Percentiles rank a stretch among this genome's conserved stretches.
Conservation (phyloP, 1,140 invertebrate species). For the Xylocopa sonorina region DNA sequence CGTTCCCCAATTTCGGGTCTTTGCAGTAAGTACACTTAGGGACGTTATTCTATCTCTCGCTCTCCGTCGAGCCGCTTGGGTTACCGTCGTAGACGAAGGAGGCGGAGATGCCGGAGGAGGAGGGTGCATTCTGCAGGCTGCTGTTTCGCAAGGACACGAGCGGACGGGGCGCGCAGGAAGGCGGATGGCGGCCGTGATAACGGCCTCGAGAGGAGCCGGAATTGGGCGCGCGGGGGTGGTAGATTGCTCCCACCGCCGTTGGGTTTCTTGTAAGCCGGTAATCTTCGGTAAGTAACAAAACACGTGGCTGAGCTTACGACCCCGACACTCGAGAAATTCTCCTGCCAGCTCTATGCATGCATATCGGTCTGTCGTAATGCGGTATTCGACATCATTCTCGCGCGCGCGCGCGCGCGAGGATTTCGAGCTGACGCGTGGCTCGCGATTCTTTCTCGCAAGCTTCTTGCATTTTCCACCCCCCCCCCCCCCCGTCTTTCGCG, state of each 20-base stretch:
- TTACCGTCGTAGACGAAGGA: neutral
- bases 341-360: constrained; percentile 54
- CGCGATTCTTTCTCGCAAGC: too few species aligned
- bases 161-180: neutral
- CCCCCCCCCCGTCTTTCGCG: too few species aligned
- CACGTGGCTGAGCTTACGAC: constrained; percentile 67
- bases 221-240: constrained; percentile 33
- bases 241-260: constrained; percentile 62
- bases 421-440: constrained; percentile 21
- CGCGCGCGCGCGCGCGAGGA: constrained; percentile 40
- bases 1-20: constrained; percentile 71
- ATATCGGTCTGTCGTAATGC: constrained; percentile 61
- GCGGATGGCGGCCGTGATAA: constrained; percentile 57
- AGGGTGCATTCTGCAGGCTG: constrained; percentile 32
- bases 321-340: constrained; percentile 62
- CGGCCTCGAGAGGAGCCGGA: constrained; percentile 50
- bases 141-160: constrained; percentile 49
- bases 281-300: constrained; percentile 75
- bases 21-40: constrained; percentile 69
- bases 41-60: constrained; percentile 64
- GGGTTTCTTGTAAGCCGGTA: constrained; percentile 74
- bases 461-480: too few species aligned
- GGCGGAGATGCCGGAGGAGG: neutral
- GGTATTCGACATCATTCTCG: constrained; percentile 54
- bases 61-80: constrained; percentile 16